A percentile compares a stretch with the other conserved stretches of the same genome.
Evolutionary conservation across 2,888 invertebrate species (phyloP).

Genomic region (Macropis europaea): DNA sequence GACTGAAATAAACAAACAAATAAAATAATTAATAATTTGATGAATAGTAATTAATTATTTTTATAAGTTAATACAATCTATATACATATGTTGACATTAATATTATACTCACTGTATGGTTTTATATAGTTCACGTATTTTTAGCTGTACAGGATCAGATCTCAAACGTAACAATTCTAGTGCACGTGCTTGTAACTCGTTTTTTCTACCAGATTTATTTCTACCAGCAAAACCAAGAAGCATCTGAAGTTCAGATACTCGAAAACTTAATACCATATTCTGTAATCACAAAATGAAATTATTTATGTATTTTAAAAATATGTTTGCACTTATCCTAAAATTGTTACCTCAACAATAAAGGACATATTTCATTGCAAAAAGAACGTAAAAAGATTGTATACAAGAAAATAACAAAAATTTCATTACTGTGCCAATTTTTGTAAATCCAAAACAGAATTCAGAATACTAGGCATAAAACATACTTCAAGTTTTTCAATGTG

Average conservation of each 20-base stretch:
- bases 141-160: conserved; percentile 83
- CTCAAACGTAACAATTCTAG: conserved; percentile 86
- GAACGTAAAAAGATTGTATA: neutral
- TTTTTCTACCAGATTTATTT: conserved; percentile 90
- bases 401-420: neutral
- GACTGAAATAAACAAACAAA: conserved; percentile 4
- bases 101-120: conserved; percentile 82
- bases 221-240: conserved; percentile 89
- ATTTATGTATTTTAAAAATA: neutral
- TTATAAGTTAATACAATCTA: neutral
- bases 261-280: conserved; percentile 84
- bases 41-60: neutral
- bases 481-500: conserved; percentile 41
- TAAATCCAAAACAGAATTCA: conserved; percentile 9
- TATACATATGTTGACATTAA: conserved; percentile 8
- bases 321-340: neutral
- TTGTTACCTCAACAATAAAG: neutral
- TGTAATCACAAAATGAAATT: conserved; percentile 66
- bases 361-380: neutral
- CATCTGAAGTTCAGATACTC: conserved; percentile 92
- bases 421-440: neutral
- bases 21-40: neutral
- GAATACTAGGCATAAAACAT: conserved; percentile 38
- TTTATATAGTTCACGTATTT: conserved; percentile 86
- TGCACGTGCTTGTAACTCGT: conserved; percentile 88